Evolutionary conservation across 2,888 invertebrate species (phyloP), one percentile per base, ranked within the genome.

Genomic region (Zhuqinia jingwanae): DNA sequence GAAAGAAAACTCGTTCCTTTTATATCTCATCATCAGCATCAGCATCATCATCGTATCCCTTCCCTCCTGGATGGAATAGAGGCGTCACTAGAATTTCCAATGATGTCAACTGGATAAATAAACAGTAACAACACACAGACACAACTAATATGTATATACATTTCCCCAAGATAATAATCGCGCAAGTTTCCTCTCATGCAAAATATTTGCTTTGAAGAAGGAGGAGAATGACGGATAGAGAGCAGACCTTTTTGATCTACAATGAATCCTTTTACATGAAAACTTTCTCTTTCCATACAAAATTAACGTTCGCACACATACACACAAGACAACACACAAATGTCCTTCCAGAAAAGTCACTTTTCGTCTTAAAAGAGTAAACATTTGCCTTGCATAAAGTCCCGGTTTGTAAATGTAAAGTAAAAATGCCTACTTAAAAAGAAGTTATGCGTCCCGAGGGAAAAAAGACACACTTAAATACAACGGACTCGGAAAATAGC

Each of bases 211-310:
- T n/a, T n/a, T 8, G 8, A 8, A 36, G 36, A 36, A 36, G 8
- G 36, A 8, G 36, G 8, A 36, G 8, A 3, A 36, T 36, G 36
- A 3, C 36, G n/a, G n/a, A n/a, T n/a, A n/a, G 17, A 13, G 20
- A 17, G 17, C 2, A 10, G 30, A 47, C 50, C 76, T 56, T n/a
- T 65, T 77, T 77, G 77, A 77, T 77, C 77, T 77, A 60, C 25
- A 42, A 11, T 60, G 77, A 77, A 65, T 77, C 42, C n/a, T 42
- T 77, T 27, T 53, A 42, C 47, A 50, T 22, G 68, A 50, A 10
- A 25, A n/a, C n/a, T n/a, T n/a, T n/a, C n/a, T n/a, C 58, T 22
- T 36, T 30, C 60, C 58, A 17, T 36, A 45, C 42, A 65, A 53
- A 76, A 76, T 76, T 65, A 65, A 30, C 30, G 65, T 36, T 30